These are phyloP conservation scores for Pelecanoides urinatrix DNA, from an alignment of 2,113 vertebrate species.

Conservation along the genomic window DNA sequence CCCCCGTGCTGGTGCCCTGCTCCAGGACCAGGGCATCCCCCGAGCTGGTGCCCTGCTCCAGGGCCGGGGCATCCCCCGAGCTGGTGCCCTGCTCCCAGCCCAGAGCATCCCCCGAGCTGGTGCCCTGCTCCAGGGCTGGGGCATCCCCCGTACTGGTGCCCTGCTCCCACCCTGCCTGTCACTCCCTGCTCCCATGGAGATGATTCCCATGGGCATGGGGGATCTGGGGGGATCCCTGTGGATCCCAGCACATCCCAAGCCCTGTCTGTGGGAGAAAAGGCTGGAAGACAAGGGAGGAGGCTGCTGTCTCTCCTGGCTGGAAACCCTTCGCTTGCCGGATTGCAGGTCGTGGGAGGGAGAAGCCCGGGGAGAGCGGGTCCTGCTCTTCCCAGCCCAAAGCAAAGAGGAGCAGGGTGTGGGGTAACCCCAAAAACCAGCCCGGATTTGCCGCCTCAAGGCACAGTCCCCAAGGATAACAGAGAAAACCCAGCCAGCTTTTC, in stretches of 20 bases:
- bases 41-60: not conserved
- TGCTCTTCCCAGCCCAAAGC: not conserved
- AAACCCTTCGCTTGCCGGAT: not conserved
- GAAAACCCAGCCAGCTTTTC: not conserved
- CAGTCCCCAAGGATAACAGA: not conserved
- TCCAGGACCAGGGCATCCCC: not conserved
- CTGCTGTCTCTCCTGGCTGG: not conserved
- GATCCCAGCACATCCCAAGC: not conserved
- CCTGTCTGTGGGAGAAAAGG: not conserved
- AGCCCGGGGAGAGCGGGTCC: not conserved
- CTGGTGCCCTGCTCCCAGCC: not conserved
- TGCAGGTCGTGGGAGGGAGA: not conserved
- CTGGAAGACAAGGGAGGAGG: not conserved
- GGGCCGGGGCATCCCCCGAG: accelerated
- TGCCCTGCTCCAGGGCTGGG: not conserved
- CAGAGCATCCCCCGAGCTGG: not conserved
- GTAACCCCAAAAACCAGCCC: not conserved
- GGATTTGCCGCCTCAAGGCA: not conserved
- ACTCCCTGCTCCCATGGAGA: not conserved
- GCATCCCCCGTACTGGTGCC: not conserved
- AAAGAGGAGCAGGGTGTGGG: not conserved
- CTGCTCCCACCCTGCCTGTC: not conserved
- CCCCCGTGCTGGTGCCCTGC: accelerated
- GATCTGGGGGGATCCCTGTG: not conserved
- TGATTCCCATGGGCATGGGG: not conserved